Base-by-base conservation (phyloP, 2,888 invertebrate genomes). In the Pseudoips prasinana region DNA sequence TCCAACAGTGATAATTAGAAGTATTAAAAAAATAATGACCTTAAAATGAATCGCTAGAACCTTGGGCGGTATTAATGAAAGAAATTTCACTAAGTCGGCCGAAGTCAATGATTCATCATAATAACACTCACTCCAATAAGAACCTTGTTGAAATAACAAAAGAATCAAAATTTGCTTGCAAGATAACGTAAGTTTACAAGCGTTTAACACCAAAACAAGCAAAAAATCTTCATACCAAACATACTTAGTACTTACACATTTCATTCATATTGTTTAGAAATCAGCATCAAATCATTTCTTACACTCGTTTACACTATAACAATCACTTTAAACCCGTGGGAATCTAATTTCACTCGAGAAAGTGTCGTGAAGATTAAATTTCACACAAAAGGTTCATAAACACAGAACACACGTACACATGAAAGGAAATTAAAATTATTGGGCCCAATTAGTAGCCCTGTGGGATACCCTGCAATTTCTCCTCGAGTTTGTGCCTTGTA, bases 171-270 rank as follows among this genome's bases (percentile, higher is more conserved):
- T 14, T 14, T 14, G 2, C n/a, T 14, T 14, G 14, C 14, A 14
- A 14, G 3, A 14, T 14, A 2, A 14, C 14, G 14, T 14, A 14
- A 14, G 14, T 14, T 14, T 14, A 3, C 14, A 14, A 14, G 2
- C 3, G 5, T 14, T 3, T 14, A 14, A 14, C 14, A 14, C 5
- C 14, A 5, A 14, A 14, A 14, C 14, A 14, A 14, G 5, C 14
- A 14, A 14, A 14, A 14, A 14, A n/a, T n/a, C 14, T 3, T 14
- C 14, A 14, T 14, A 14, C 2, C 5, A 14, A 2, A 3, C 5
- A 14, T 14, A 14, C 14, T 14, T 14, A 14, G 48, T 77, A 85
- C 85, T 86, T 67, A 86, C 85, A 84, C 79, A 84, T 85, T 61
- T 82, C 81, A 69, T 78, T 71, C 74, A 78, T 78, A 70, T 55